Evolutionary conservation across 2,888 invertebrate genomes (phyloP), one percentile per base, ranked within the genome.

Genomic region (Leucozona laternaria): DNA sequence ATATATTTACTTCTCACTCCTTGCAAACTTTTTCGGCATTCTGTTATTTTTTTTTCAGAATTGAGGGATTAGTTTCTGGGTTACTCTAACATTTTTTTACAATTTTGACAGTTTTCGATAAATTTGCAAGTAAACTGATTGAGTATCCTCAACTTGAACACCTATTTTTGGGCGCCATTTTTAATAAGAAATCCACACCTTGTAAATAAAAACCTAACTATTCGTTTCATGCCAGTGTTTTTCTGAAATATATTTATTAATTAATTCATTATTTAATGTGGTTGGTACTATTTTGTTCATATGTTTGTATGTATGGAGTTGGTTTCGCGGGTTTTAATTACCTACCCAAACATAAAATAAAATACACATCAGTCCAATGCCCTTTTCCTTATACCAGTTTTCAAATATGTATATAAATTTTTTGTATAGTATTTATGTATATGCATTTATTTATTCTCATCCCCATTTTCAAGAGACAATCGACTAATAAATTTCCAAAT

Each of bases 401-500:
- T n/a, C 3, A 28, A n/a, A 15, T 20, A 25, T 25, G 6, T 13
- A 45, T 45, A 6, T 15, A 3, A 25, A 15, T 31, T 2, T 11
- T 58, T 58, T 10, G 7, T 28, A 13, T 6, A 50, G 4, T 66
- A 25, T 73, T 57, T 79, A 58, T 22, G n/a, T n/a, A n/a, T n/a
- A 70, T 76, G 60, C 60, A 62, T 62, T 81, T 70, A 71, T 77
- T 43, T 81, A 71, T 77, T 55, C 48, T 40, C 60, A 60, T 64
- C 25, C 64, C 60, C 45, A 28, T 73, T 79, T 73, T 83, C 20
- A 37, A 15, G 31, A 79, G 31, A 75, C 79, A 70, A 75, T 79
- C 37, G 20, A 58, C 79, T 75, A 75, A 79, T 83, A 83, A 75
- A 75, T 83, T 73, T 83, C 48, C 79, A 70, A 83, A 70, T 34